Base-by-base conservation (phyloP, 2,113 vertebrate genomes). In the Neoarius graeffei region DNA sequence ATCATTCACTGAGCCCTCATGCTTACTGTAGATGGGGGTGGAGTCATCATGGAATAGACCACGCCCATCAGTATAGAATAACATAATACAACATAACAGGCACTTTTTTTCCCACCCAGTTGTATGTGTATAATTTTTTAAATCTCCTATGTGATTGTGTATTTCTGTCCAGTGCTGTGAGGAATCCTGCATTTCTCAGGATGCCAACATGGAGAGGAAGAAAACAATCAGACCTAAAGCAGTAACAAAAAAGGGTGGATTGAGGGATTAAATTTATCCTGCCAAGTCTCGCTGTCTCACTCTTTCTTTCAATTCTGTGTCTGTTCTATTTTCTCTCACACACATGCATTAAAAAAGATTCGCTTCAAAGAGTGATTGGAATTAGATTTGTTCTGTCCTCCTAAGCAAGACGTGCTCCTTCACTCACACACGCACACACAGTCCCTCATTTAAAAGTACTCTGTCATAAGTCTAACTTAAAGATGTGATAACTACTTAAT, bases 241-340 rank as follows among this genome's bases (percentile, higher is more conserved):
- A 83, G 74, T 71, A 83, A 62, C 80, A 85, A 83, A 87, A 83
- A 83, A 73, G 48, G 83, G 66, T 82, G 84, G 86, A 89, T 59
- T 85, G 83, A 86, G 87, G 81, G 89, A 86, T 90, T 90, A 79
- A 48, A 60, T 86, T 86, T 27, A 69, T 74, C 80, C 62, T 52
- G 62, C 71, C 83, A 73, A 86, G 84, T 62, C 69, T 60, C 50
- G 14, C 76, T 83, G 19, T 62, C n/a, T 86, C 50, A 8, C 56
- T 76, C 25, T 62, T 30, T 57, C 27, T 76, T 30, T 67, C 66
- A 3, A n/a, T n/a, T 77, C 35, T 56, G 54, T 86, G 17, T 84
- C 83, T 82, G 3, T 30, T 35, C 57, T 85, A 19, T 15, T 19
- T 48, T 87, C 83, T 79, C 54, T 87, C 77, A 76, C 57, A 83